These are phyloP conservation scores for Andrena minutula DNA, from an alignment of 2,888 invertebrate genomes.

Conservation along the genomic window DNA sequence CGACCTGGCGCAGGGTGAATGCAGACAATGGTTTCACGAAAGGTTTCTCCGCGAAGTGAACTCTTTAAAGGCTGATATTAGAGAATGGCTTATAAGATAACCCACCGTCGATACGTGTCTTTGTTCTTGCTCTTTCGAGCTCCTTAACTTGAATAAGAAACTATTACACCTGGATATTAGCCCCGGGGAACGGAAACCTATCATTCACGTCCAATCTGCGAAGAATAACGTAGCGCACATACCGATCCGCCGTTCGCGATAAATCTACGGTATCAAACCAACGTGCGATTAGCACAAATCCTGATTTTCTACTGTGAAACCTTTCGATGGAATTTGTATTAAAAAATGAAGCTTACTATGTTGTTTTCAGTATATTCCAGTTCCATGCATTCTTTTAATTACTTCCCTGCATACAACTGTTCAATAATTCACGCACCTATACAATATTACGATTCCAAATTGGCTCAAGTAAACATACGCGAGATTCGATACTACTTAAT, in stretches of 20 bases:
- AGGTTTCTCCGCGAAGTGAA: conserved; percentile 48
- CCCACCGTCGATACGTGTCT: conserved; percentile 47
- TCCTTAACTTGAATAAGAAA: conserved; percentile 30
- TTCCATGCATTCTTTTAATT: no score
- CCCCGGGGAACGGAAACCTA: conserved; percentile 13
- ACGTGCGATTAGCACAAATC: not conserved
- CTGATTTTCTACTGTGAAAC: not conserved
- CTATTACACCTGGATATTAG: conserved; percentile 40
- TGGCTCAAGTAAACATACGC: no score
- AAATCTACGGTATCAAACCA: not conserved
- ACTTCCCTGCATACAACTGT: no score
- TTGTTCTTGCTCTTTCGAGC: conserved; percentile 51
- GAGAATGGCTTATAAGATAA: conserved; percentile 42
- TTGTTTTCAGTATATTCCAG: no score
- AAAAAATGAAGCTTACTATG: no score
- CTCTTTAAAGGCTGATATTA: conserved; percentile 52
- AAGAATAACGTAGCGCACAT: conserved; percentile 13
- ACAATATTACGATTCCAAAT: no score
- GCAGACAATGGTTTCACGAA: conserved; percentile 55
- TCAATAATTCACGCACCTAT: no score
- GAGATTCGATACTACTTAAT: no score
- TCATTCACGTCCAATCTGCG: conserved; percentile 22
- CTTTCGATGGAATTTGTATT: no score
- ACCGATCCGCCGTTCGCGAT: not conserved
- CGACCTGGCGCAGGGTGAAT: conserved; percentile 29